phyloP scores from a whole-genome alignment of 2,113 vertebrate species.

The Aramus guarauna region DNA sequence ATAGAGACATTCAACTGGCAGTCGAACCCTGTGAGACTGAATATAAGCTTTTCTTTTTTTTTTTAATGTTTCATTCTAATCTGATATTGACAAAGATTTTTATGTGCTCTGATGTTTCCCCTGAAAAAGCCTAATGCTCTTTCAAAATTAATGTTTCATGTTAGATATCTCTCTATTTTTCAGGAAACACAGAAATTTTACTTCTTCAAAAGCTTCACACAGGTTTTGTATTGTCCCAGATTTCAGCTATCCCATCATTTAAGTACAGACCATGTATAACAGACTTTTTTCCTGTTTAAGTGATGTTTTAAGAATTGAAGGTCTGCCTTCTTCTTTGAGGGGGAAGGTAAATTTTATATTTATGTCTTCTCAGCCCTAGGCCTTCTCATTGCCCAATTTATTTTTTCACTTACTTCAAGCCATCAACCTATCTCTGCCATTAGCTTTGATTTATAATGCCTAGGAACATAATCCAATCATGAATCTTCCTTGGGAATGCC shows the following conservation, averaged over 20 bases:
- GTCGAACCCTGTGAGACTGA: neutral
- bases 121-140: neutral
- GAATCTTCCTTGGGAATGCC: constrained; percentile 72
- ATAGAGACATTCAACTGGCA: neutral
- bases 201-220: neutral
- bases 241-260: neutral
- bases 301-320: constrained; percentile 30
- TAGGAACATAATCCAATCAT: constrained; percentile 70
- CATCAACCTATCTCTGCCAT: constrained; percentile 70
- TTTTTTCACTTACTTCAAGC: constrained; percentile 73
- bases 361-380: constrained; percentile 59
- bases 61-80: constrained; percentile 19
- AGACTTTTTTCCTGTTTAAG: neutral
- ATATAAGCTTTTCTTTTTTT: neutral
- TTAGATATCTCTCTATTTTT: neutral
- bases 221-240: neutral
- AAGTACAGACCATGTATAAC: neutral
- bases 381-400: constrained; percentile 62
- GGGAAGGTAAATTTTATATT: constrained; percentile 60
- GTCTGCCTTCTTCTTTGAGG: constrained; percentile 4
- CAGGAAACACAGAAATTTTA: neutral
- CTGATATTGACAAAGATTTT: constrained; percentile 47
- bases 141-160: constrained; percentile 5
- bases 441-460: constrained; percentile 72
- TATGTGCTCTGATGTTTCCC: constrained; percentile 3